Base-by-base conservation (phyloP, 2,113 vertebrate genomes). In the Notothenia coriiceps region DNA sequence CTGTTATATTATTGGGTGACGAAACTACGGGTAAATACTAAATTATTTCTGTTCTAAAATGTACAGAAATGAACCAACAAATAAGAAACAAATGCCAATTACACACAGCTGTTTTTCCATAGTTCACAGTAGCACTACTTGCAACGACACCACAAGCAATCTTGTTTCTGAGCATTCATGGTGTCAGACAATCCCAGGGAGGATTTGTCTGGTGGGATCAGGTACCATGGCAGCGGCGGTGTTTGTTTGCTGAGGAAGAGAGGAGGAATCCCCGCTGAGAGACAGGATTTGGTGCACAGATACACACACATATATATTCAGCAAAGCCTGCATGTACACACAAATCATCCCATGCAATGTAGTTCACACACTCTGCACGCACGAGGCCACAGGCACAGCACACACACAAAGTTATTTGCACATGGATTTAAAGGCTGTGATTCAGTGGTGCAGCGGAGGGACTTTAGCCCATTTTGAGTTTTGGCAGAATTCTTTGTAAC, bases 211-310 rank as follows among this genome's bases (percentile, higher is more conserved):
- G 62, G 12, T 64, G 73, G 84, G 80, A 83, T 50, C 54, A 29
- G 74, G 72, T 52, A 46, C 18, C 67, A 70, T 85, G 85, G 75
- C 77, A 77, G 79, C 82, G 17, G 50, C 13, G 2, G 14, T 83
- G 79, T 78, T 89, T 89, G 73, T 89, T 88, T 89, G 69, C 56
- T 44, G 54, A 85, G 52, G 69, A 73, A 54, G 20, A 81, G 71
- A 74, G 66, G 80, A 87, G 88, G 74, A 75, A 67, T 66, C 62
- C 84, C 87, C 59, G 78, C 79, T 0, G 69, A 57, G 82, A 74
- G 71, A 79, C 77, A 74, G 70, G 81, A 88, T 68, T 64, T 54
- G 17, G 56, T 25, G 25, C 49, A 25, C 56, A 20, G 18, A 63
- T 8, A 54, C 61, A 76, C 40, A 69, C 40, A 63, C 12, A 57